Evolutionary conservation across 2,113 vertebrate genomes (phyloP), one percentile per base, ranked within the genome.

Genomic region (Laterallus jamaicensis): DNA sequence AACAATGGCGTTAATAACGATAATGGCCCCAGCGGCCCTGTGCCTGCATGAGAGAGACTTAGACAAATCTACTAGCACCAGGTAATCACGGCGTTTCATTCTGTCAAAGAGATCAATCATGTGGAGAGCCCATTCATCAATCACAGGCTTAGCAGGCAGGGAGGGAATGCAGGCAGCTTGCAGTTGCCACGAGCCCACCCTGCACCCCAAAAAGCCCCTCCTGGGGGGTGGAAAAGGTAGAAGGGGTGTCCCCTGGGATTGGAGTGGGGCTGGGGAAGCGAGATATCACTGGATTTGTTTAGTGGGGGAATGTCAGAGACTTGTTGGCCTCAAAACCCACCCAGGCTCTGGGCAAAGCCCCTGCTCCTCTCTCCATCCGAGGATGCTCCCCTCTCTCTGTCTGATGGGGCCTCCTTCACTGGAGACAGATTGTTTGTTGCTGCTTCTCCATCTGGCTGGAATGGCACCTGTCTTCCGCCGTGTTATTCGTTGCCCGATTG

Each of bases 1-100:
- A 92, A 96, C 93, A 96, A 94, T 87, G 88, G 79, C 80, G 90
- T 90, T 97, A 94, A 94, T 96, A 92, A 91, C 1, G 55, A 85
- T 94, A 94, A 96, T 87, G 90, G 64, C 84, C 54, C 71, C 50
- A 92, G 76, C 11, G 8, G 90, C 52, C 92, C 85, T 80, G 71
- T 82, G 90, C 71, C 95, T 90, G 75, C 12, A 0, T 95, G 93
- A 96, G 90, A 73, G 47, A 68, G 75, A 68, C 89, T 96, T 73
- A 82, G 86, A 39, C 82, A 92, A 94, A 96, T 86, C 85, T 75
- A 24, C 88, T 59, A 82, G 67, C 77, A 28, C 67, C 90, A 82
- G 91, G 88, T 94, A 92, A 91, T 91, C 89, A 96, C 82, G 7
- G 54, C 40, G 7, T 86, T 95, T 95, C 85, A 81, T 42, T 12